Evolutionary conservation across 2,113 vertebrate genomes (phyloP), one percentile per base, ranked within the genome.

Genomic region (Chauna torquata): DNA sequence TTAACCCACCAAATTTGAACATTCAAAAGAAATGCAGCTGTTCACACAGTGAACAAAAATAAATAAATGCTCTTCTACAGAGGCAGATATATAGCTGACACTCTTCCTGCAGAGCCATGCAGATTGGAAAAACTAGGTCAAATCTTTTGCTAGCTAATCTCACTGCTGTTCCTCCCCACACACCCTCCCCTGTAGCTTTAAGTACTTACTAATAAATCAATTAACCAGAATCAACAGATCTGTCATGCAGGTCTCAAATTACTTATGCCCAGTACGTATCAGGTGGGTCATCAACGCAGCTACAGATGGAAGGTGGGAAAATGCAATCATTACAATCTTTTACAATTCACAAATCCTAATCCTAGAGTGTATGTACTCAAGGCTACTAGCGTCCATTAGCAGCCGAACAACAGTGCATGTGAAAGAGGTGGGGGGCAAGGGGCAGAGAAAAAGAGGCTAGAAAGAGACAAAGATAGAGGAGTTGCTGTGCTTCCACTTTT

Each of bases 81-180:
- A 88, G 47, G 25, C 71, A 90, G 82, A 90, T 94, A 93, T 86
- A 75, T 90, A 95, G 92, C 34, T 32, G 89, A 82, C 76, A 82
- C 76, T 82, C 86, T 82, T 65, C 54, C 94, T 91, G 79, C 89
- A 92, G 79, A 91, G 78, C 84, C 82, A 58, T 17, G 23, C 62
- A 77, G 84, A 95, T 11, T 78, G 93, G 89, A 94, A 96, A 90
- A 97, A 90, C 11, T 90, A 95, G 94, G 97, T 96, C 97, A 95
- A 91, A 95, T 83, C 70, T 92, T 94, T 54, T 74, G 62, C 84
- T 91, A 71, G 79, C 76, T 88, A 92, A 27, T 84, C 66, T 94
- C 55, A 16, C 68, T 82, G 75, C 38, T 59, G 54, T 52, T 94
- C 38, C 42, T 85, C 70, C 40, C 45, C 7, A 17, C 40, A 25